Percentiles rank a stretch among this genome's conserved stretches.
phyloP scores from a whole-genome alignment of 2,113 vertebrate genomes.

The Mohoua ochrocephala region DNA sequence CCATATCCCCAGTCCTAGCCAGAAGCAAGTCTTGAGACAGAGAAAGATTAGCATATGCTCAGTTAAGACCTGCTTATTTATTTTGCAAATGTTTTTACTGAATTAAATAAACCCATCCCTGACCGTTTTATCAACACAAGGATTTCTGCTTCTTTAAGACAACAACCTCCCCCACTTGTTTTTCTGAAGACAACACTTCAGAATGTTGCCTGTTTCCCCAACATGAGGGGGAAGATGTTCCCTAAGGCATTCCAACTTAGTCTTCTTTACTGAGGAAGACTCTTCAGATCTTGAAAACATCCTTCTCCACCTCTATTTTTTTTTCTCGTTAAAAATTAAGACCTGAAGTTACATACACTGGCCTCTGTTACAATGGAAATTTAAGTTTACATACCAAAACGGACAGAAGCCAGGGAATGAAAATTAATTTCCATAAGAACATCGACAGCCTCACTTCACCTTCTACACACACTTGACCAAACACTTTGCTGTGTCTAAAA shows the following conservation, averaged over 20 bases:
- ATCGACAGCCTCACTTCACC: neutral
- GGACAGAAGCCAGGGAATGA: neutral
- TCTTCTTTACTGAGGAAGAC: neutral
- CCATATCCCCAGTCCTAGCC: neutral
- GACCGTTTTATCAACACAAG: neutral
- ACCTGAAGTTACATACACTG: neutral
- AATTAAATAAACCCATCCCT: neutral
- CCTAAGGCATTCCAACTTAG: neutral
- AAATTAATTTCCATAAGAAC: neutral
- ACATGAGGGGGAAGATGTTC: neutral
- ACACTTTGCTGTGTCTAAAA: neutral
- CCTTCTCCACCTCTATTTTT: neutral
- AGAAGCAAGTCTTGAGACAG: neutral
- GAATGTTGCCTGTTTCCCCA: neutral
- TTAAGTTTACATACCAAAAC: neutral
- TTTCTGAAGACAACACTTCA: neutral
- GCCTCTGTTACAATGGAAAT: neutral
- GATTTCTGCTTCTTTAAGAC: neutral
- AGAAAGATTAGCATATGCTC: neutral
- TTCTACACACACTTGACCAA: neutral
- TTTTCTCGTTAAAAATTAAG: neutral
- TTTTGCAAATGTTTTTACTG: neutral
- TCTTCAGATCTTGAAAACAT: neutral
- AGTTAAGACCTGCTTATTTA: constrained; percentile 10
- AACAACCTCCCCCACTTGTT: neutral